A percentile compares a stretch with the other conserved stretches of the same genome.
Evolutionary conservation across 2,797 vertebrate genomes (phyloP).

Genomic region (Micropoecilia bifurca): DNA sequence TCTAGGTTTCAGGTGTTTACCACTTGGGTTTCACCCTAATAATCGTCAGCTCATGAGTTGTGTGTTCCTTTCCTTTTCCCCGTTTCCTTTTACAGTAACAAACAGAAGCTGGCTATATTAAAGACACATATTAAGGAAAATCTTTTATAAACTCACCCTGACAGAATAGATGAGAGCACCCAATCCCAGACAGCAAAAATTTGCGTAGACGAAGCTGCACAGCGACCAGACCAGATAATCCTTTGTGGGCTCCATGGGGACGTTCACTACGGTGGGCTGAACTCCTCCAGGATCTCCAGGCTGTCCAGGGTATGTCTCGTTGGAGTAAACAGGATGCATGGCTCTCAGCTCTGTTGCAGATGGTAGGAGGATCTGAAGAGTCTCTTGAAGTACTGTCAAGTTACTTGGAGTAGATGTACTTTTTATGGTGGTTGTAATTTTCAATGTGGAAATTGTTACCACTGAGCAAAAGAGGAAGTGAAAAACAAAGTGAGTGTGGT

Average conservation of each 20-base stretch:
- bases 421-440: no score
- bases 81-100: no score
- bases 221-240: conserved; percentile 64
- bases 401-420: no score
- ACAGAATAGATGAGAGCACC: conserved; percentile 44
- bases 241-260: background rate
- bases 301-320: background rate
- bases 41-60: no score
- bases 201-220: background rate
- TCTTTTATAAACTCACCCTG: conserved; percentile 46
- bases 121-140: no score
- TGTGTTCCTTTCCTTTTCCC: no score
- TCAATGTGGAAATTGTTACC: no score
- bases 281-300: background rate
- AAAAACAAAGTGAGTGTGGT: no score
- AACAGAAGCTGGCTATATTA: no score
- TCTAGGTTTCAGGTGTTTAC: no score
- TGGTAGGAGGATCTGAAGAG: background rate
- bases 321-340: background rate
- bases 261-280: conserved; percentile 24
- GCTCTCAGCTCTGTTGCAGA: background rate
- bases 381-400: background rate
- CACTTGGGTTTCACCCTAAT: no score
- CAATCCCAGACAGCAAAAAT: conserved; percentile 45
- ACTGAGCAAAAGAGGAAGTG: no score